A percentile compares a stretch with the other conserved stretches of the same genome.
Conservation (phyloP, 2,888 invertebrate genomes). For the Kryphioiulus occultus region DNA sequence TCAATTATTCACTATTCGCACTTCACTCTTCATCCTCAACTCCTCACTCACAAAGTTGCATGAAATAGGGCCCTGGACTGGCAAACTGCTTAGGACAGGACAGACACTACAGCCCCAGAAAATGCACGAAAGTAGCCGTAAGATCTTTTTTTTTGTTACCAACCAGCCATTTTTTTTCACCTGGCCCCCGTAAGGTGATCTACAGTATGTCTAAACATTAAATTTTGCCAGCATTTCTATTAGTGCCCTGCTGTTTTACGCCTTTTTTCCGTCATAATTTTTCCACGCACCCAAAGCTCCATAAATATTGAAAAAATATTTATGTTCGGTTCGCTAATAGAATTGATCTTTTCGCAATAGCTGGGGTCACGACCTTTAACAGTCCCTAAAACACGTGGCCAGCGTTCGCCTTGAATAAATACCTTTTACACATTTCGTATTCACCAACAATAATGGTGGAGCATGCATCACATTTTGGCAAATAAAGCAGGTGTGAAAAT, state of each 20-base stretch:
- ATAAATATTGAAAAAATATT: no score
- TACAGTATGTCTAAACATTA: conserved; percentile 8
- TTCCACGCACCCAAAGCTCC: no score
- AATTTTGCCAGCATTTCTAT: conserved; percentile 4
- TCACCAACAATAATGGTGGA: not conserved
- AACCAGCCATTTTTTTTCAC: not conserved
- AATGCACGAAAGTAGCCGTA: no score
- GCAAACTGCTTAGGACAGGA: no score
- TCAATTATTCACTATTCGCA: no score
- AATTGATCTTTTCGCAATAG: not conserved
- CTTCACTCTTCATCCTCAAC: no score
- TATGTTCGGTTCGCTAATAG: not conserved
- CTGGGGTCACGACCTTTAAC: not conserved
- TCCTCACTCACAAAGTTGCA: no score
- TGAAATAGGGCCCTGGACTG: no score
- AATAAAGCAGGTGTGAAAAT: not conserved
- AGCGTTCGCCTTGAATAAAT: not conserved
- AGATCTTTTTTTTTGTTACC: no score
- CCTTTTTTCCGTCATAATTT: not conserved
- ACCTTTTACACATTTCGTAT: not conserved
- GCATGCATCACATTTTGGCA: not conserved
- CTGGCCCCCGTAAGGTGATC: not conserved
- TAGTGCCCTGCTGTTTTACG: not conserved
- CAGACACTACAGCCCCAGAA: no score
- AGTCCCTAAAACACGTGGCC: not conserved